Conservation (phyloP, 2,797 vertebrate genomes). For the Oreochromis mossambicus region DNA sequence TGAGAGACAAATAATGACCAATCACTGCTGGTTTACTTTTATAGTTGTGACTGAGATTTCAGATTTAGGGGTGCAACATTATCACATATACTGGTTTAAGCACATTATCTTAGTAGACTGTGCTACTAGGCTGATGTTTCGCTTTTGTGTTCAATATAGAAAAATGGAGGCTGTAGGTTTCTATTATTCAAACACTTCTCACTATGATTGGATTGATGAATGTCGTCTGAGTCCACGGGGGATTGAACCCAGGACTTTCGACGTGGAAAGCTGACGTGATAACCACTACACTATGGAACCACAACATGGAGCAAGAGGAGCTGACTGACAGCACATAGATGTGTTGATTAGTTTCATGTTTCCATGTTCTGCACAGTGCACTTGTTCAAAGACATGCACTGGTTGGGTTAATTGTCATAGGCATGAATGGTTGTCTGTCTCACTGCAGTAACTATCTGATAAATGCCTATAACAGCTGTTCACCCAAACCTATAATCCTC, state of each 20-base stretch:
- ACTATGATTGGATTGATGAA: background rate
- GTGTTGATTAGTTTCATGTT: background rate
- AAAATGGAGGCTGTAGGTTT: fast-evolving
- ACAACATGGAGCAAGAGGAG: fast-evolving
- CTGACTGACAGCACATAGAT: background rate
- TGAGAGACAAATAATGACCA: background rate
- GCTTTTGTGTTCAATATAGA: background rate
- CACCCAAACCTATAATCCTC: background rate
- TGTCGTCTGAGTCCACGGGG: fast-evolving
- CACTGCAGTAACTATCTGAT: fast-evolving
- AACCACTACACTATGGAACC: background rate
- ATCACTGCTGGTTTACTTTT: background rate
- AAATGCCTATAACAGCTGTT: background rate
- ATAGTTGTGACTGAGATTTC: background rate
- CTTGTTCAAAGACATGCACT: background rate
- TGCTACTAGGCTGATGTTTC: background rate
- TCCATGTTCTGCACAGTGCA: background rate
- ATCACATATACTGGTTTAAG: background rate
- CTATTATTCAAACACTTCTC: fast-evolving
- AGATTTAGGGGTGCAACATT: fast-evolving
- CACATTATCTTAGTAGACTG: background rate
- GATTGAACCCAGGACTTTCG: fast-evolving
- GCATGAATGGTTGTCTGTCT: background rate
- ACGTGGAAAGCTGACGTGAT: fast-evolving
- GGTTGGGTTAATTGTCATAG: background rate